Conservation (phyloP, 2,113 vertebrate genomes). For the Oxygymnocypris stewartii region DNA sequence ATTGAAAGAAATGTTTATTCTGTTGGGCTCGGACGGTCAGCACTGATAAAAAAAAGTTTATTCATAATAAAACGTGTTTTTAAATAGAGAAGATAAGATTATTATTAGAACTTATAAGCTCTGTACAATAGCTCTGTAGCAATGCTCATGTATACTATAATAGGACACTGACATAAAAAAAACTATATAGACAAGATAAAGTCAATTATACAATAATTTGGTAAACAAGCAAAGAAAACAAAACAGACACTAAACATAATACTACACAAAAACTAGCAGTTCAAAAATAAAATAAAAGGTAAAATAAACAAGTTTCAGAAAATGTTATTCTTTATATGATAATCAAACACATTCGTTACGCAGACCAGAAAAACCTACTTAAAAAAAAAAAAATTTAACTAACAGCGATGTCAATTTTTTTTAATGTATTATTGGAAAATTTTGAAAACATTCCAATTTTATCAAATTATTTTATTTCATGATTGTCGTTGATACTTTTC, state of each 20-base stretch:
- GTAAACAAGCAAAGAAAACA: neutral
- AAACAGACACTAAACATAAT: neutral
- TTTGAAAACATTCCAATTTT: neutral
- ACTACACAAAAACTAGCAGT: neutral
- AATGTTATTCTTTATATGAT: neutral
- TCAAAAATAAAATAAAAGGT: neutral
- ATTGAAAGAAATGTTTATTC: neutral
- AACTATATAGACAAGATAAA: neutral
- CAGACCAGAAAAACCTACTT: neutral
- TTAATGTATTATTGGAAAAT: neutral
- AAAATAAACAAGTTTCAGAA: neutral
- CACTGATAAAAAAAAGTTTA: neutral
- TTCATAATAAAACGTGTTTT: neutral
- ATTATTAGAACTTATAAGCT: neutral
- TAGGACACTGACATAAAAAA: neutral
- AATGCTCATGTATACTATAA: neutral
- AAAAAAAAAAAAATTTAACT: too few relatives aligned
- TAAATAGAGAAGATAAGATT: neutral
- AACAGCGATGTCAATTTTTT: neutral
- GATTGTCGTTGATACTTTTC: neutral
- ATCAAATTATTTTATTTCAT: neutral
- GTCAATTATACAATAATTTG: neutral
- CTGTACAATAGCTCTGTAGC: neutral
- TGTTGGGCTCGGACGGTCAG: neutral
- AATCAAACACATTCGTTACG: neutral